Percentiles rank a stretch among this genome's conserved stretches.
These are phyloP conservation scores for Strigamia maritima DNA, from an alignment of 2,888 invertebrate species.

Conservation along the genomic window DNA sequence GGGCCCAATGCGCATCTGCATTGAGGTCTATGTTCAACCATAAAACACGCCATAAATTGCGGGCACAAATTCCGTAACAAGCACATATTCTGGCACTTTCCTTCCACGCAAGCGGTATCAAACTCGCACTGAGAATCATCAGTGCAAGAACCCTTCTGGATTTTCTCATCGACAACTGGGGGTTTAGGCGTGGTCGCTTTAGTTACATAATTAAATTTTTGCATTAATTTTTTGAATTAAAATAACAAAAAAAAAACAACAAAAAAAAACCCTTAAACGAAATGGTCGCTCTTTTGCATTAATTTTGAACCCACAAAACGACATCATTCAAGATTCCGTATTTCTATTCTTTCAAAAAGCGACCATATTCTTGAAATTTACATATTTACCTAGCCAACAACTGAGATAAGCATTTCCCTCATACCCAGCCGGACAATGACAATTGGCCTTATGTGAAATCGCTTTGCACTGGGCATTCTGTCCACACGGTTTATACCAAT, in stretches of 20 bases:
- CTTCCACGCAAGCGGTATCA: slow-evolving; percentile 73
- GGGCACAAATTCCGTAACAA: slow-evolving; percentile 65
- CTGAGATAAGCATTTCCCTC: slow-evolving; percentile 67
- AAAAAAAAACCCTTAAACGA: no score
- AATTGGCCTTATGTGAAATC: slow-evolving; percentile 76
- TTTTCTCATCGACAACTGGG: not conserved
- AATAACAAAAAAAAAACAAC: no score
- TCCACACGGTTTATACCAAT: slow-evolving; percentile 64
- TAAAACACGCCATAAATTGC: slow-evolving; percentile 71
- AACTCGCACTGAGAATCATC: slow-evolving; percentile 53
- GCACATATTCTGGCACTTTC: slow-evolving; percentile 74
- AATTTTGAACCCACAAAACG: no score
- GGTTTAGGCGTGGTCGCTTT: slow-evolving; percentile 27
- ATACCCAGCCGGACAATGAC: slow-evolving; percentile 71
- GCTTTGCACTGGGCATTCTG: slow-evolving; percentile 77
- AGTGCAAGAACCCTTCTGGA: slow-evolving; percentile 15
- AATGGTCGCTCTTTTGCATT: no score
- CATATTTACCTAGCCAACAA: slow-evolving; percentile 44
- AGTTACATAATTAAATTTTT: not conserved
- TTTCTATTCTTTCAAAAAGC: no score
- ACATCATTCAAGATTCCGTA: no score
- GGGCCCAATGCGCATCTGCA: slow-evolving; percentile 65
- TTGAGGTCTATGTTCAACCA: slow-evolving; percentile 70
- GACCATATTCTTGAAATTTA: no score
- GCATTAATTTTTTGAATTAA: not conserved